Evolutionary conservation across 1,140 invertebrate genomes (phyloP).

Genomic region (Gonioctena quinquepunctata): DNA sequence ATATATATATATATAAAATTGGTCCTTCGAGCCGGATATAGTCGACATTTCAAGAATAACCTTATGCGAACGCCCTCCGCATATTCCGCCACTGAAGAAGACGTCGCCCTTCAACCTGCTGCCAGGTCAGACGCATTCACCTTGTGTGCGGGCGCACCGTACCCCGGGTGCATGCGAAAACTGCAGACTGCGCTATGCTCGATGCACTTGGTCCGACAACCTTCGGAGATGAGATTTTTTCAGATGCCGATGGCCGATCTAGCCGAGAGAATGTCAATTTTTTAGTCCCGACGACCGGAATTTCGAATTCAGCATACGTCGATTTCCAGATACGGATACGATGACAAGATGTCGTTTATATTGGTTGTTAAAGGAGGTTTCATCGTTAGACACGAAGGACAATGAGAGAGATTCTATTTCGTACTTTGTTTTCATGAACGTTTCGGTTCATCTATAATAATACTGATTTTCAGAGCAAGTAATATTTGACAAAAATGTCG

Average conservation of each 20-base stretch:
- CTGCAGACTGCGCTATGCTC: slow-evolving; percentile 6
- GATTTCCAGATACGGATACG: background rate
- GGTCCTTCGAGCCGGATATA: too few species aligned
- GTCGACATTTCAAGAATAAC: too few species aligned
- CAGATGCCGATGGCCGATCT: background rate
- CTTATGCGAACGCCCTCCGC: background rate
- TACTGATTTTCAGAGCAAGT: too few species aligned
- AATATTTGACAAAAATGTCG: too few species aligned
- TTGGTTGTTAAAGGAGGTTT: too few species aligned
- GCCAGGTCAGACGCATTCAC: slow-evolving; percentile 51
- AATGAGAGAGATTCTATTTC: too few species aligned
- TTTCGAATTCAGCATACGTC: background rate
- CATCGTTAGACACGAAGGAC: too few species aligned
- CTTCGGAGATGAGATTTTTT: slow-evolving; percentile 21
- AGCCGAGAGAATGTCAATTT: background rate
- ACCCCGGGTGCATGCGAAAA: slow-evolving; percentile 38
- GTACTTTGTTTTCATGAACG: too few species aligned
- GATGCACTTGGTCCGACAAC: slow-evolving; percentile 17
- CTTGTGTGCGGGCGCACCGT: slow-evolving; percentile 49
- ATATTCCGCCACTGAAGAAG: slow-evolving; percentile 16
- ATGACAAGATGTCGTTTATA: too few species aligned
- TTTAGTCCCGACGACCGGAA: background rate
- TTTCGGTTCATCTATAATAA: too few species aligned
- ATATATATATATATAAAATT: too few species aligned
- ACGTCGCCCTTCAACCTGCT: slow-evolving; percentile 53